phyloP scores from a whole-genome alignment of 2,797 vertebrate genomes.

The Acipenser oxyrinchus region DNA sequence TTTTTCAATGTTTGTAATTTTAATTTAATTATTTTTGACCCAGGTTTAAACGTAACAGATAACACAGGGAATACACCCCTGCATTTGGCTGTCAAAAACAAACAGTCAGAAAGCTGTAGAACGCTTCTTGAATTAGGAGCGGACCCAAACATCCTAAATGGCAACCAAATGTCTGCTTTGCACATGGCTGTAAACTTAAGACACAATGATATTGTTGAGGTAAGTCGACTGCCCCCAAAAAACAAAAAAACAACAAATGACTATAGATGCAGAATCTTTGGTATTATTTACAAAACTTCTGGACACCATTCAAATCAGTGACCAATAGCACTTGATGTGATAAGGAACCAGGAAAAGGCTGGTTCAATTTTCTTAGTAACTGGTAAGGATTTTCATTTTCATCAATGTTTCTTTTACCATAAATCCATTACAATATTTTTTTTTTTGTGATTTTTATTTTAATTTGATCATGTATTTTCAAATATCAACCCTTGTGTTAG shows the following conservation, averaged over 20 bases:
- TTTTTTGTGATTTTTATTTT: no score
- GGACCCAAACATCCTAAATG: conserved; percentile 81
- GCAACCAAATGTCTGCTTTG: conserved; percentile 69
- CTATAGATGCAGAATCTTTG: background rate
- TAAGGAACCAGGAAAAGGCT: no score
- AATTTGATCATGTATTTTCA: no score
- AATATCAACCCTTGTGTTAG: no score
- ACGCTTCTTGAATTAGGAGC: conserved; percentile 75
- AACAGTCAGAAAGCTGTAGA: conserved; percentile 65
- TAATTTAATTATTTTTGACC: background rate
- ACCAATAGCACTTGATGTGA: no score
- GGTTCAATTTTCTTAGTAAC: no score
- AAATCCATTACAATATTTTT: no score
- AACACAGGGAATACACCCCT: conserved; percentile 73
- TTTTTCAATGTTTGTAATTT: background rate
- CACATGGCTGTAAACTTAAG: conserved; percentile 73
- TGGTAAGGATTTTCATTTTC: no score
- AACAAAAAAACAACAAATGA: background rate
- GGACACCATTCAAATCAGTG: no score
- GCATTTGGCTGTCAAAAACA: conserved; percentile 78
- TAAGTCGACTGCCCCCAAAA: conserved; percentile 37
- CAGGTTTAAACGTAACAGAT: conserved; percentile 76
- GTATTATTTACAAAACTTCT: no score
- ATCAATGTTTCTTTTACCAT: no score
- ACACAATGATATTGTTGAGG: conserved; percentile 72